phyloP scores from a whole-genome alignment of 2,888 invertebrate species.

The Amphipoea oculea region DNA sequence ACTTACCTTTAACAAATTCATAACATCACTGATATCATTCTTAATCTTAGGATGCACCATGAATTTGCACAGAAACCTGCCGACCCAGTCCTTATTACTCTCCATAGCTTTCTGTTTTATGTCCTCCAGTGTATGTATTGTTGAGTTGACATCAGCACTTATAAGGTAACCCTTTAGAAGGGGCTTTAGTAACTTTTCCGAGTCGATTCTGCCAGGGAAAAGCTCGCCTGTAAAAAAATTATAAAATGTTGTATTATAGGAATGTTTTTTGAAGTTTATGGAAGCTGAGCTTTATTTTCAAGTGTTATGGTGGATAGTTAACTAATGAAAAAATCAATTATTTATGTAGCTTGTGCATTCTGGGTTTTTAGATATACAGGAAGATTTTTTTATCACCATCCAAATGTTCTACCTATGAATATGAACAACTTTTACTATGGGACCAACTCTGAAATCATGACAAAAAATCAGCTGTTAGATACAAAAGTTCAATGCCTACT shows the following conservation, averaged over 20 bases:
- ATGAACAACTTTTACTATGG: no score
- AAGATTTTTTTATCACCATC: no score
- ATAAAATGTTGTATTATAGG: neutral
- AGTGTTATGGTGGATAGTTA: neutral
- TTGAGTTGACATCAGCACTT: conserved; percentile 85
- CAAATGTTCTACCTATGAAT: no score
- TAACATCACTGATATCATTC: conserved; percentile 81
- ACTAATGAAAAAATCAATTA: neutral
- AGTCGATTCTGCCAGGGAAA: conserved; percentile 88
- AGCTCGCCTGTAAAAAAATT: conserved; percentile 80
- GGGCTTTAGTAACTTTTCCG: conserved; percentile 84
- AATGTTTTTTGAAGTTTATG: neutral
- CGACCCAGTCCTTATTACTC: conserved; percentile 89
- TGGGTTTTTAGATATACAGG: neutral
- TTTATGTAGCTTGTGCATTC: neutral
- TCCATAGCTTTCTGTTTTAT: conserved; percentile 83
- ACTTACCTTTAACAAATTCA: conserved; percentile 84
- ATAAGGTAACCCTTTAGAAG: conserved; percentile 86
- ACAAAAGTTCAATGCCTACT: no score
- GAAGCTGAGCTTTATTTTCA: neutral
- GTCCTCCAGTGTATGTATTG: conserved; percentile 87
- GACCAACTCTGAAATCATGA: no score
- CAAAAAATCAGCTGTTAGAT: no score
- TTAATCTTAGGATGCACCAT: conserved; percentile 84
- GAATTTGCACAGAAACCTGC: conserved; percentile 89